Conservation (phyloP, 2,797 vertebrate species). For the Etheostoma perlongum region DNA sequence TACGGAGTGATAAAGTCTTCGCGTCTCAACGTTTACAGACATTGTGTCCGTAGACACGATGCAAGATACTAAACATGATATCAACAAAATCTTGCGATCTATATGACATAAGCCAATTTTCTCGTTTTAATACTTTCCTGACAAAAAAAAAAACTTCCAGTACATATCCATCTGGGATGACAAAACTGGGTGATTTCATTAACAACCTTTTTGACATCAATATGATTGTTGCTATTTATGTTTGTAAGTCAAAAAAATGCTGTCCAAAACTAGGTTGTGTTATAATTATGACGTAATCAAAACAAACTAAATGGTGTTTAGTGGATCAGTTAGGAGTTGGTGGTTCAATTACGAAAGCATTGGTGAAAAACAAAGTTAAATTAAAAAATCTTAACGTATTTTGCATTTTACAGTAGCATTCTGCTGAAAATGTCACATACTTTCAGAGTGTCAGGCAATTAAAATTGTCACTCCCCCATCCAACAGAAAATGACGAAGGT, state of each 20-base stretch:
- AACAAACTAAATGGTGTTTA: conserved; percentile 1
- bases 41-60: conserved; percentile 13
- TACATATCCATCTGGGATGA: background rate
- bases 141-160: background rate
- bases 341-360: background rate
- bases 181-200: background rate
- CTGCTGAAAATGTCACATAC: conserved; percentile 23
- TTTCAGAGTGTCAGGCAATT: conserved; percentile 8
- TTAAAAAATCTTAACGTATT: background rate
- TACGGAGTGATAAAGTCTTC: conserved; percentile 49
- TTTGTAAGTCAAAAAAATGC: background rate
- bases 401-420: conserved; percentile 14
- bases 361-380: conserved; percentile 11
- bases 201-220: background rate
- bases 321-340: background rate
- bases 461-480: conserved; percentile 4
- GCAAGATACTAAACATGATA: conserved; percentile 5
- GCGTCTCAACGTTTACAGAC: conserved; percentile 1
- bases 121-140: conserved; percentile 4
- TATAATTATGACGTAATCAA: conserved; percentile 16
- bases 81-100: background rate
- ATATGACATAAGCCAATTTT: conserved; percentile 3
- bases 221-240: background rate
- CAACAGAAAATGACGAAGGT: conserved; percentile 1
- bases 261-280: conserved; percentile 1